A percentile compares a stretch with the other conserved stretches of the same genome.
These are phyloP conservation scores for Herpailurus yagouaroundi DNA, from an alignment of 2,113 vertebrate species.

Conservation along the genomic window DNA sequence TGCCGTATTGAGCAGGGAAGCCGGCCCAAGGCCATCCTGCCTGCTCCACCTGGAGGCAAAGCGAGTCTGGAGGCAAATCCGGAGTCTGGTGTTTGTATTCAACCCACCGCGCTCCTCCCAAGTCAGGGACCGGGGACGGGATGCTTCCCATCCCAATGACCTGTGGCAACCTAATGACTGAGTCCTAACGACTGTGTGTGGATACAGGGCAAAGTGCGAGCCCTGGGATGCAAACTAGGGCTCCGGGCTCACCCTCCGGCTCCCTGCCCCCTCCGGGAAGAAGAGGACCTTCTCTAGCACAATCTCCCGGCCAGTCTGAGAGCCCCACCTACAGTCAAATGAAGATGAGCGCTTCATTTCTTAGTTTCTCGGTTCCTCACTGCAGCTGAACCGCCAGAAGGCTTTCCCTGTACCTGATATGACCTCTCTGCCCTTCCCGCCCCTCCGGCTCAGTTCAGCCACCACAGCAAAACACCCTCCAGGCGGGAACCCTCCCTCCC, in stretches of 20 bases:
- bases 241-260: fast-evolving
- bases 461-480: neutral
- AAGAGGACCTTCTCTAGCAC: neutral
- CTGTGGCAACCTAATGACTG: neutral
- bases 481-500: neutral
- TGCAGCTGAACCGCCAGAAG: neutral
- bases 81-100: neutral
- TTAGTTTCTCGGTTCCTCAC: too few relatives aligned
- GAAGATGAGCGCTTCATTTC: neutral
- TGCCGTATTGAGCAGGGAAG: too few relatives aligned
- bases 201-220: neutral
- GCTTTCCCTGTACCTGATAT: neutral
- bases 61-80: neutral
- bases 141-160: neutral
- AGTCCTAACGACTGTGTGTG: neutral
- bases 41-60: neutral
- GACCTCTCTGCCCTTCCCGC: neutral
- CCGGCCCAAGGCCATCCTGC: too few relatives aligned
- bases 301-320: neutral
- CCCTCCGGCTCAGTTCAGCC: neutral
- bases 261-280: neutral
- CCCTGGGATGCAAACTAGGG: neutral
- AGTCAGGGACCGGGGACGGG: neutral
- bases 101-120: neutral
- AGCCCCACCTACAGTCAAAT: neutral